Percentiles rank a stretch among this genome's conserved stretches.
phyloP scores from a whole-genome alignment of 53 echinoderm and acorn worm species.

The Luidia sarsii region DNA sequence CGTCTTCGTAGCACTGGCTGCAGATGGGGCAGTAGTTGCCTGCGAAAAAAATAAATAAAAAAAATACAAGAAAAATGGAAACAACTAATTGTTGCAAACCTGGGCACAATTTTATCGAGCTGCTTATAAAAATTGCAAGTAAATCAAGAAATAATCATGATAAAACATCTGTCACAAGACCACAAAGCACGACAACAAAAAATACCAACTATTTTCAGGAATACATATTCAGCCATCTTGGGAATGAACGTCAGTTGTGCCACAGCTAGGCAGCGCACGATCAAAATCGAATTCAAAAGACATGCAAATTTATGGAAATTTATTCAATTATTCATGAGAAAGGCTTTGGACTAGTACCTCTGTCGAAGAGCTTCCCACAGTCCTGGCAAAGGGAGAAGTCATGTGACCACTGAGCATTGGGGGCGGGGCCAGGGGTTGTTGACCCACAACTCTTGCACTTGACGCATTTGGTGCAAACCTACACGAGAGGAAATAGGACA shows the following conservation, averaged over 20 bases:
- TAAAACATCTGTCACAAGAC: neutral
- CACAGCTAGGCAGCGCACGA: no score
- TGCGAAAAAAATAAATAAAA: slow-evolving; percentile 17
- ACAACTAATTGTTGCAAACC: no score
- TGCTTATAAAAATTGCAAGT: no score
- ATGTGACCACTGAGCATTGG: slow-evolving; percentile 91
- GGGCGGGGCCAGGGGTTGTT: slow-evolving; percentile 81
- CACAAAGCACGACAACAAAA: no score
- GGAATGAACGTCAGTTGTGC: no score
- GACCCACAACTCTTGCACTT: slow-evolving; percentile 94
- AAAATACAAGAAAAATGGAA: neutral
- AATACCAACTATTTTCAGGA: no score
- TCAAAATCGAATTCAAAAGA: no score
- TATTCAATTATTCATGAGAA: no score
- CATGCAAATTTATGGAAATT: no score
- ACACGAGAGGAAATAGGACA: neutral
- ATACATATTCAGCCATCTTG: no score
- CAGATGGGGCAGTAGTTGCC: slow-evolving; percentile 98
- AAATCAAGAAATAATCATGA: neutral
- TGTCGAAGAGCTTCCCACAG: slow-evolving; percentile 91
- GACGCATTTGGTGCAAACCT: slow-evolving; percentile 96
- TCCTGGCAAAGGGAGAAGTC: slow-evolving; percentile 98
- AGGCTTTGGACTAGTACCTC: slow-evolving; percentile 72
- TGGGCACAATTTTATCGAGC: no score
- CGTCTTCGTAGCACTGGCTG: slow-evolving; percentile 90